Conservation (phyloP, 2,113 vertebrate genomes). For the Pithys albifrons region DNA sequence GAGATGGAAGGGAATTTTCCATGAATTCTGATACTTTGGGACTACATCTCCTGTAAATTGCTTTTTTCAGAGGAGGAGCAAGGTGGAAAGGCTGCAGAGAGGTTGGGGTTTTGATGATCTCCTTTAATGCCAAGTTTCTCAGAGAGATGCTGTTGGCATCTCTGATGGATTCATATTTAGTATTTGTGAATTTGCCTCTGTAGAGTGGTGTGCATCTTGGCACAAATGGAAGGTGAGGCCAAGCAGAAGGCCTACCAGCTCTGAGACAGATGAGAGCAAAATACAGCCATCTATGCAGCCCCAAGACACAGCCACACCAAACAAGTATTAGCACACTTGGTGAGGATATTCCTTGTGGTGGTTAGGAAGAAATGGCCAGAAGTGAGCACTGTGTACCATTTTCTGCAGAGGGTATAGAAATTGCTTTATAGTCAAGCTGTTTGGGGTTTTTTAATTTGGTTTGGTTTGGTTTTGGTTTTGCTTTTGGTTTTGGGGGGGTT, state of each 20-base stretch:
- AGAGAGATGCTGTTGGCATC: not conserved
- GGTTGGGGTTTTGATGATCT: not conserved
- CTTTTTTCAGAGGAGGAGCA: not conserved
- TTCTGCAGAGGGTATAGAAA: not conserved
- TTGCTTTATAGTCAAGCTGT: not conserved
- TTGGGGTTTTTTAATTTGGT: not conserved
- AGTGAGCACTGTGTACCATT: not conserved
- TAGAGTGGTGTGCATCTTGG: not conserved
- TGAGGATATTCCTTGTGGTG: not conserved
- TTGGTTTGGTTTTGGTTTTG: not conserved
- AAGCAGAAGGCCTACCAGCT: not conserved
- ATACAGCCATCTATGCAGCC: not conserved
- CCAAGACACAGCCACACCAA: not conserved
- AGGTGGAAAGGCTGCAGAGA: not conserved
- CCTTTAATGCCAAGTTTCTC: not conserved
- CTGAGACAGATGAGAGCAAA: not conserved
- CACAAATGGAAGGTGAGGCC: not conserved
- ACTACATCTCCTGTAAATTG: not conserved
- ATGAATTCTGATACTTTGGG: not conserved
- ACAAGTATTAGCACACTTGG: not conserved
- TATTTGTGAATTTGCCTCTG: not conserved
- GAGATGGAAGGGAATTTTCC: not conserved
- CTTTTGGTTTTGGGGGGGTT: no score
- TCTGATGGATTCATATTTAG: not conserved
- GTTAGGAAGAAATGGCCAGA: not conserved